phyloP scores from a whole-genome alignment of 1,140 invertebrate species.

The Tetragnatha versicolor region DNA sequence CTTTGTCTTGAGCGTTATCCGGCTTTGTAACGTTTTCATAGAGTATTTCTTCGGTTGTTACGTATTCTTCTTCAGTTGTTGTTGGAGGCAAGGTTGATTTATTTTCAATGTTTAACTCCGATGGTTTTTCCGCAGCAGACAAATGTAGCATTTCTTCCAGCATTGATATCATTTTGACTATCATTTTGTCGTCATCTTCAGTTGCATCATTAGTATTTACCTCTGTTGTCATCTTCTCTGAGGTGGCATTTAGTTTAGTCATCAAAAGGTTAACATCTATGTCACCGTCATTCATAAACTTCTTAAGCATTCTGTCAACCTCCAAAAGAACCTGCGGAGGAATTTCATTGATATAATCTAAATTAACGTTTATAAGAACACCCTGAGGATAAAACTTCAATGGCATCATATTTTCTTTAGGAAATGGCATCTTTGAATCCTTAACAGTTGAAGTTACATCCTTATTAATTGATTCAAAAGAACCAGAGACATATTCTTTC shows the following conservation, averaged over 20 bases:
- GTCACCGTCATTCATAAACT: slow-evolving; percentile 26
- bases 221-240: not conserved
- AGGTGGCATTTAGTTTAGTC: slow-evolving; percentile 25
- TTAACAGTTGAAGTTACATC: too few relatives aligned
- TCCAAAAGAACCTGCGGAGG: slow-evolving; percentile 28
- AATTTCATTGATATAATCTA: slow-evolving; percentile 37
- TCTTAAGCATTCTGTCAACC: slow-evolving; percentile 47
- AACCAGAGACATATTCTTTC: too few relatives aligned
- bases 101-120: not conserved
- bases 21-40: slow-evolving; percentile 15
- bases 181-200: not conserved
- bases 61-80: not conserved
- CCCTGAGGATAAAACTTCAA: slow-evolving; percentile 43
- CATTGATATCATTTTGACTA: not conserved
- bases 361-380: slow-evolving; percentile 34
- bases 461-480: too few relatives aligned
- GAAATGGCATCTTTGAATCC: too few relatives aligned
- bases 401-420: slow-evolving; percentile 11
- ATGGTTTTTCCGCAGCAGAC: not conserved
- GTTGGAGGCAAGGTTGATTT: not conserved
- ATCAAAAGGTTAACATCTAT: slow-evolving; percentile 29
- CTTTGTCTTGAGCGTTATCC: not conserved
- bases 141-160: slow-evolving; percentile 12
- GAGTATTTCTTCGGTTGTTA: not conserved
- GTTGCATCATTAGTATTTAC: too few relatives aligned